phyloP scores from a whole-genome alignment of 2,113 vertebrate genomes.

The Equus przewalskii region DNA sequence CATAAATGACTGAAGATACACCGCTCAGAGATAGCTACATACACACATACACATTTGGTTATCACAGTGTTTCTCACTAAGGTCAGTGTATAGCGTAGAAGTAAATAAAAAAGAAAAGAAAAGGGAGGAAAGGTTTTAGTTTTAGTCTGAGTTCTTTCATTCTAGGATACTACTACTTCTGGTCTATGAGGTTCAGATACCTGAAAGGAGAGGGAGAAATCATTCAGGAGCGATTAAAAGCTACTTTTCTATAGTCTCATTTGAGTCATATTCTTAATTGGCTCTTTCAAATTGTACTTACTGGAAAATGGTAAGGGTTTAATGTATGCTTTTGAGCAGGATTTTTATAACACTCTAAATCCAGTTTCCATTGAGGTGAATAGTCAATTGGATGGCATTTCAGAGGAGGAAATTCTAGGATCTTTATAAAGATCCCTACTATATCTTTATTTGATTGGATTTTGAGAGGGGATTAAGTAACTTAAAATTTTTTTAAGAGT shows the following conservation, averaged over 20 bases:
- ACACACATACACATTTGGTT: background rate
- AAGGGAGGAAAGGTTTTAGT: background rate
- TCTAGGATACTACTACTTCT: background rate
- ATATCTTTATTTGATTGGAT: background rate
- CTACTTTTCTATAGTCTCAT: background rate
- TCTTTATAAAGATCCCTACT: background rate
- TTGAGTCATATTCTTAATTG: background rate
- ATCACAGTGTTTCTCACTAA: background rate
- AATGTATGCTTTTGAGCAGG: background rate
- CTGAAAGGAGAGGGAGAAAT: background rate
- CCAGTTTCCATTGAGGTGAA: constrained; percentile 23
- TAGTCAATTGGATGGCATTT: background rate
- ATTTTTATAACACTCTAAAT: constrained; percentile 1
- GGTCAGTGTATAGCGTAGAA: background rate
- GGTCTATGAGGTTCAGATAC: background rate
- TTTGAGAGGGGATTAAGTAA: background rate
- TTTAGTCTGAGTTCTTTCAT: background rate
- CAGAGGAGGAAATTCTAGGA: background rate
- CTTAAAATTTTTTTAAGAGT: constrained; percentile 12
- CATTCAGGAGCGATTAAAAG: background rate
- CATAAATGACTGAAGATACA: background rate
- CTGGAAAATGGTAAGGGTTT: background rate
- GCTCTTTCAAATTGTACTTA: background rate
- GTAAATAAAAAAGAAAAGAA: background rate
- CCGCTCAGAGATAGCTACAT: background rate